These are phyloP conservation scores for Ophioninae sp. DNA, from an alignment of 2,888 invertebrate species.

Conservation along the genomic window DNA sequence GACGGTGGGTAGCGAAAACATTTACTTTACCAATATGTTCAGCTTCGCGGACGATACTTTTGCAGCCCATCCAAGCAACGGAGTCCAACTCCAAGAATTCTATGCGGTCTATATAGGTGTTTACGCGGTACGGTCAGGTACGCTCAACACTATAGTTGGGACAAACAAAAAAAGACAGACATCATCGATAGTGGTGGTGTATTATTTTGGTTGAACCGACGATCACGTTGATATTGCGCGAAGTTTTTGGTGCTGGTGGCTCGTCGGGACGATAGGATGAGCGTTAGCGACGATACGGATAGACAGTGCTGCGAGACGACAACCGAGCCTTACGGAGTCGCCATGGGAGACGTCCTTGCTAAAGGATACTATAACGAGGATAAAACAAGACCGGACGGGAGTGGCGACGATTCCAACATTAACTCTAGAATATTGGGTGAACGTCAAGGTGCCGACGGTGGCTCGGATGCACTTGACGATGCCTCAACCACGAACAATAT, in stretches of 20 bases:
- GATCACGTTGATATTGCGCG: conserved; percentile 48
- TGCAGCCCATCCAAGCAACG: conserved; percentile 5
- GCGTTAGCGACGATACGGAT: conserved; percentile 71
- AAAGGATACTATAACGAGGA: conserved; percentile 73
- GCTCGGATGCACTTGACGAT: conserved; percentile 61
- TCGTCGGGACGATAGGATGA: conserved; percentile 65
- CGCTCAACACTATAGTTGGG: conserved; percentile 52
- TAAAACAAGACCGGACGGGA: conserved; percentile 52
- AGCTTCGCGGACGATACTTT: background rate
- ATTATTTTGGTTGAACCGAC: conserved; percentile 44
- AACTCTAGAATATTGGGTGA: conserved; percentile 49
- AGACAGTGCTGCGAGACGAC: conserved; percentile 70
- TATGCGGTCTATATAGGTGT: conserved; percentile 72
- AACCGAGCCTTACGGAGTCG: conserved; percentile 71
- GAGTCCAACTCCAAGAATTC: conserved; percentile 50
- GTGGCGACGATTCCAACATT: conserved; percentile 62
- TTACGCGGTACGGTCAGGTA: conserved; percentile 70
- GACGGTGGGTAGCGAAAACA: background rate
- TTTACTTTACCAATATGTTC: background rate
- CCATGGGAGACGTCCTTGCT: conserved; percentile 79
- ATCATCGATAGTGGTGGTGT: conserved; percentile 59
- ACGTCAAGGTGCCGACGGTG: conserved; percentile 64
- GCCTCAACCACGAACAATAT: conserved; percentile 62
- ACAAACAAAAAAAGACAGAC: conserved; percentile 32
- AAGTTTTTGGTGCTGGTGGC: conserved; percentile 29